Evolutionary conservation across 2,888 invertebrate species (phyloP), one percentile per base, ranked within the genome.

Genomic region (Sicus ferrugineus): DNA sequence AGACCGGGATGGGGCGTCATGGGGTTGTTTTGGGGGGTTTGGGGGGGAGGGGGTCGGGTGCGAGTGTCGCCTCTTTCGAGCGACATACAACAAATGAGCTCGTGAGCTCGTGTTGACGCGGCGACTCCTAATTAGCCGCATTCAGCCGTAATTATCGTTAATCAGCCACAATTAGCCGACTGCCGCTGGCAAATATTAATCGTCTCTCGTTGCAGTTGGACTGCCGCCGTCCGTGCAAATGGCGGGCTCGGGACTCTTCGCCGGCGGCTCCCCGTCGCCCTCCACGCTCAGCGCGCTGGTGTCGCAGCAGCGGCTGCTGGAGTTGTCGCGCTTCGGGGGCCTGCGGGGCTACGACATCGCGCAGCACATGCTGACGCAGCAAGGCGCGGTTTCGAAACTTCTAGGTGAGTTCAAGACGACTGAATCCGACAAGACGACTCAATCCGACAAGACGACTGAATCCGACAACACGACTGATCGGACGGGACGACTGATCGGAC

Each of bases 271-370:
- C 61, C 86, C 87, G 56, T 87, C 88, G 71, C 84, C 85, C n/a
- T 88, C 89, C 65, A 92, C 92, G 21, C 86, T 93, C 69, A 91
- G 92, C 46, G 91, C 92, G 2, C 86, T 93, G 75, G 90, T 92
- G 74, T 92, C 93, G 2, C 83, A 84, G 71, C 83, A 84, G 69
- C 81, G 83, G 66, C 77, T 84, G 48, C 72, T 84, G 68, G 83
- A 84, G 72, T 77, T 84, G 70, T 84, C 83, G 28, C 82, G 85
- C 61, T 84, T 84, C 69, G 84, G 84, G 63, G 85, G 83, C 31
- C 73, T 84, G 66, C 79, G 83, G 5, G 83, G 85, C 69, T 84
- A 84, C 71, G 85, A 84, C 67, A 84, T 84, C 63, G 83, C 83
- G 63, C 83, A 84, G 69, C 83, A 84, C 72, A 84, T 84, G 85